These are phyloP conservation scores for Theretra japonica DNA, from an alignment of 2,888 invertebrate species.

Conservation along the genomic window DNA sequence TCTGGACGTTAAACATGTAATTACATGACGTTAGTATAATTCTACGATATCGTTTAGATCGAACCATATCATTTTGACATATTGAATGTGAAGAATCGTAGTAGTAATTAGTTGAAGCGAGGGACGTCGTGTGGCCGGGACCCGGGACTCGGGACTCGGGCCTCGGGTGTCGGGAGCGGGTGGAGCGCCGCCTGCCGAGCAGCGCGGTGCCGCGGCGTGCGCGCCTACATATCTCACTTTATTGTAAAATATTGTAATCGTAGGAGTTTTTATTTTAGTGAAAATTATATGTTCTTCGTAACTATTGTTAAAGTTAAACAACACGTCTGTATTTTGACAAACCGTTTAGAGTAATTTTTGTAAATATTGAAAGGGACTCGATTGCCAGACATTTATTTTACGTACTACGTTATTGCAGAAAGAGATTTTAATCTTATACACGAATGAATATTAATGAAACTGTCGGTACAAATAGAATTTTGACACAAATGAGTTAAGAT, in stretches of 20 bases:
- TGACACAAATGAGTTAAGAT: slow-evolving; percentile 42
- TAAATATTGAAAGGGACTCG: slow-evolving; percentile 59
- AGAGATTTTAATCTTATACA: slow-evolving; percentile 34
- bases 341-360: slow-evolving; percentile 56
- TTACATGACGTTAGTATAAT: slow-evolving; percentile 76
- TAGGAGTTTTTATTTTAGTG: slow-evolving; percentile 63
- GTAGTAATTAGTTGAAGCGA: slow-evolving; percentile 58
- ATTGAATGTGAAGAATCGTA: slow-evolving; percentile 60
- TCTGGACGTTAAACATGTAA: slow-evolving; percentile 81
- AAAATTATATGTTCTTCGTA: slow-evolving; percentile 58
- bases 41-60: slow-evolving; percentile 72
- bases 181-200: slow-evolving; percentile 4
- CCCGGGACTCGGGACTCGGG: no score
- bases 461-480: slow-evolving; percentile 48
- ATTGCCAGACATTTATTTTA: slow-evolving; percentile 65
- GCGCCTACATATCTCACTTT: slow-evolving; percentile 43
- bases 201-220: slow-evolving; percentile 1
- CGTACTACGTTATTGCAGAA: slow-evolving; percentile 46
- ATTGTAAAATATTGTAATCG: slow-evolving; percentile 48
- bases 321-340: slow-evolving; percentile 56
- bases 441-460: slow-evolving; percentile 28
- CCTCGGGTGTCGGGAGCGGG: no score
- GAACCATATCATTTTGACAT: slow-evolving; percentile 80
- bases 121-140: slow-evolving; percentile 38
- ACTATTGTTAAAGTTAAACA: slow-evolving; percentile 69